A percentile compares a stretch with the other conserved stretches of the same genome.
These are phyloP conservation scores for Hozukius guyotensis DNA, from an alignment of 2,797 vertebrate species.

Conservation along the genomic window DNA sequence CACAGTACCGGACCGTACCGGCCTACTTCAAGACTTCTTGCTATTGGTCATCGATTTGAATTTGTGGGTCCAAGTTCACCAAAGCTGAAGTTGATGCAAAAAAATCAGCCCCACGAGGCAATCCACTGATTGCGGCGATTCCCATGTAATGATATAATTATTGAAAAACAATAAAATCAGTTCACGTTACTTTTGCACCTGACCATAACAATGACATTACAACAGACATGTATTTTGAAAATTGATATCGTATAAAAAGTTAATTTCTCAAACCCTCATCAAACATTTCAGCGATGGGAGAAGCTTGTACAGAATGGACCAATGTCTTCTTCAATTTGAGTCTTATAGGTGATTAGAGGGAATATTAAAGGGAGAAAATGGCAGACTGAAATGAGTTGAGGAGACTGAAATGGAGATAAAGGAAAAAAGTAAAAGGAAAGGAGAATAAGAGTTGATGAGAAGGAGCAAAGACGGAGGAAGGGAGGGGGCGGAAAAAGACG, in stretches of 20 bases:
- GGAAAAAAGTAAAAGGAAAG: constrained; percentile 10
- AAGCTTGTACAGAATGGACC: not conserved
- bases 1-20: not conserved
- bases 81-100: not conserved
- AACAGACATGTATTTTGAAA: not conserved
- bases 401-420: constrained; percentile 34
- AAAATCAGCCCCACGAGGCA: not conserved
- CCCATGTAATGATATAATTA: not conserved
- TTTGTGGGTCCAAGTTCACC: not conserved
- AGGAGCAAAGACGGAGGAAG: constrained; percentile 38
- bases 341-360: constrained; percentile 26
- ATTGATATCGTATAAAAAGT: not conserved
- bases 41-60: not conserved
- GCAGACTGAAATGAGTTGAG: not conserved
- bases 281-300: not conserved
- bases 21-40: not conserved
- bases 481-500: constrained; percentile 35
- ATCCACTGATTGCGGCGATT: not conserved
- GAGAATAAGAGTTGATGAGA: constrained; percentile 36
- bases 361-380: constrained; percentile 35
- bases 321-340: constrained; percentile 8
- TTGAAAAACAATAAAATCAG: not conserved
- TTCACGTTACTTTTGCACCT: not conserved
- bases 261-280: not conserved
- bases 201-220: not conserved